Percentiles rank a stretch among this genome's conserved stretches.
phyloP scores from a whole-genome alignment of 1,140 invertebrate species.

The Probaryconus sp. region DNA sequence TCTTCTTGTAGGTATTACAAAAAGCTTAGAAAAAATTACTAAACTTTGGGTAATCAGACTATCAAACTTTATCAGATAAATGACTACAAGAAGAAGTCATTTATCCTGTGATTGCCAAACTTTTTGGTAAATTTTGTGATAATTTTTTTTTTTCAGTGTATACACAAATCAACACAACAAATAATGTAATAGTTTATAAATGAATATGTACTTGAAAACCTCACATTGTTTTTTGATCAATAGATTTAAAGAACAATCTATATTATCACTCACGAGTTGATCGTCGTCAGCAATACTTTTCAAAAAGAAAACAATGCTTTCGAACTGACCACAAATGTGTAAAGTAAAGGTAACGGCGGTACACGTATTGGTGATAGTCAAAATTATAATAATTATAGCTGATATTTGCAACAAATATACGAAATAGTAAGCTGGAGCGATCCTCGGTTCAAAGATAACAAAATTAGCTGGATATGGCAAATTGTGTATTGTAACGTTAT shows the following conservation, averaged over 20 bases:
- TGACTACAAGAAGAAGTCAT: no score
- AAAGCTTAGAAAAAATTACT: no score
- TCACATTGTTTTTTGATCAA: neutral
- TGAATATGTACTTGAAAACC: neutral
- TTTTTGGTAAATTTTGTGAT: no score
- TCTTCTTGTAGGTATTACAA: no score
- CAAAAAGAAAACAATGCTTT: neutral
- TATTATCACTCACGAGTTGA: neutral
- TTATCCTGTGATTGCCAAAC: no score
- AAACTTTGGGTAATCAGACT: no score
- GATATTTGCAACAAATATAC: conserved; percentile 1
- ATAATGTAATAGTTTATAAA: no score
- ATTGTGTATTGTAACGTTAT: conserved; percentile 18
- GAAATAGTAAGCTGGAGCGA: conserved; percentile 11
- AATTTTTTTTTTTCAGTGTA: no score
- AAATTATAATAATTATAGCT: neutral
- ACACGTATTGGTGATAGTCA: conserved; percentile 5
- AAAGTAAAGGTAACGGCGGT: conserved; percentile 18
- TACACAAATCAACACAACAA: no score
- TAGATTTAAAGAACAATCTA: neutral
- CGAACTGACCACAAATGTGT: conserved; percentile 26
- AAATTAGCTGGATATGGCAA: conserved; percentile 8
- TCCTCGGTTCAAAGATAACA: conserved; percentile 6
- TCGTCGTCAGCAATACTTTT: neutral
- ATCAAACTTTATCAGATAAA: no score